A percentile compares a stretch with the other conserved stretches of the same genome.
Conservation (phyloP, 2,797 vertebrate species). For the Sciurus vulgaris region DNA sequence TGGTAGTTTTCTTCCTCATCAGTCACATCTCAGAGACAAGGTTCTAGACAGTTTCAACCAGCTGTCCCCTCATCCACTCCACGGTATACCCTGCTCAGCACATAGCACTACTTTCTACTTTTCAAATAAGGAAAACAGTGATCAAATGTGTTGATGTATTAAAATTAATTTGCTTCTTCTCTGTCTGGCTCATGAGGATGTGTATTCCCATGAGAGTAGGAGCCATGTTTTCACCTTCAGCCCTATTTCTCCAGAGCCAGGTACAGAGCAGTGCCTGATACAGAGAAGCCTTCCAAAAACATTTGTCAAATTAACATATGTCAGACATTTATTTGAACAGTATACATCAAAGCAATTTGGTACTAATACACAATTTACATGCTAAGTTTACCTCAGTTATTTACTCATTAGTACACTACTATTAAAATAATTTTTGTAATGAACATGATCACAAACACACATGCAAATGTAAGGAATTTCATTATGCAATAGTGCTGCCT, state of each 20-base stretch:
- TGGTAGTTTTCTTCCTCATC: not conserved
- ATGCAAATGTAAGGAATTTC: not conserved
- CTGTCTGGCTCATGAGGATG: not conserved
- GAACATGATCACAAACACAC: not conserved
- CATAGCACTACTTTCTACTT: not conserved
- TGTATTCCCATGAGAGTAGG: not conserved
- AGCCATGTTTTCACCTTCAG: not conserved
- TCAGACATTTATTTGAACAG: not conserved
- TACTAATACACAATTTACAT: not conserved
- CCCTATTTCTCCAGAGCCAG: not conserved
- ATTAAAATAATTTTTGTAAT: conserved; percentile 2
- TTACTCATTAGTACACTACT: not conserved
- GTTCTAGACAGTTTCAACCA: not conserved
- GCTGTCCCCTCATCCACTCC: rapidly evolving
- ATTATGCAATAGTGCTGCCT: not conserved
- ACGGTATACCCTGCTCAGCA: no score
- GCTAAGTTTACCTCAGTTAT: not conserved
- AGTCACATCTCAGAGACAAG: not conserved
- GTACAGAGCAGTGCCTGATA: not conserved
- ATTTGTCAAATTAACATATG: not conserved
- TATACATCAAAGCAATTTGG: not conserved
- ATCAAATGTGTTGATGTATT: no score
- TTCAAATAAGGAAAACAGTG: not conserved
- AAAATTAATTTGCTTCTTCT: not conserved
- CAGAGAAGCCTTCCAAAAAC: not conserved